Base-by-base conservation (phyloP, 1,140 invertebrate species). In the Harlomillsia oculata region DNA sequence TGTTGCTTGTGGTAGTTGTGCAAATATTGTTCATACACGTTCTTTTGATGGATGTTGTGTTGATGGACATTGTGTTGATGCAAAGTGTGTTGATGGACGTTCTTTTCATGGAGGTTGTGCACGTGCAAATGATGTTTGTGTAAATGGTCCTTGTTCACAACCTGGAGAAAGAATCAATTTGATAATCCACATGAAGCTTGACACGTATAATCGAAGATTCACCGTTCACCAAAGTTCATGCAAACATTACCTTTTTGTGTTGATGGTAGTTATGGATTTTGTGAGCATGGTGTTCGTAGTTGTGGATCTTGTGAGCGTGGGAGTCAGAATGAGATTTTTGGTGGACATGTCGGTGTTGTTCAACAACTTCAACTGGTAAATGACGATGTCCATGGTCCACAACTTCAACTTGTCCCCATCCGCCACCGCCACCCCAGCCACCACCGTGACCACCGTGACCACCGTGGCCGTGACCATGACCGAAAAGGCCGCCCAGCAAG, bases 71-170 rank as follows among this genome's bases (percentile, higher is more conserved):
- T 16, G n/a, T 49, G 46, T 34, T 49, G 29, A 26, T 49, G 46
- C 11, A 49, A 16, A 30, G 30, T 49, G 46, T 49, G 46, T 32
- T 40, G 34, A 18, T 51, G 46, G 13, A 50, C 8, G 18, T 20
- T 50, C 29, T 50, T 32, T 29, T 29, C 16, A 18, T 50, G 46
- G 6, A 29, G 32, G 14, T 50, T 50, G 46, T 50, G 30, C 5
- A 34, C 34, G 20, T 50, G 46, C n/a, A 50, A 32, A 25, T 50
- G 32, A n/a, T 50, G 29, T n/a, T 50, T 50, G 29, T 50, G 46
- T 2, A 50, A 6, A 36, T 50, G 46, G 25, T 50, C 46, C 43
- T 45, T 45, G 43, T 45, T 25, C 4, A 45, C 26, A 29, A 45
- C 43, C 45, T 48, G n/a, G 8, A 20, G 36, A 48, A 32, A 48